Conservation (phyloP, 2,797 vertebrate genomes). For the Xenopus petersii region DNA sequence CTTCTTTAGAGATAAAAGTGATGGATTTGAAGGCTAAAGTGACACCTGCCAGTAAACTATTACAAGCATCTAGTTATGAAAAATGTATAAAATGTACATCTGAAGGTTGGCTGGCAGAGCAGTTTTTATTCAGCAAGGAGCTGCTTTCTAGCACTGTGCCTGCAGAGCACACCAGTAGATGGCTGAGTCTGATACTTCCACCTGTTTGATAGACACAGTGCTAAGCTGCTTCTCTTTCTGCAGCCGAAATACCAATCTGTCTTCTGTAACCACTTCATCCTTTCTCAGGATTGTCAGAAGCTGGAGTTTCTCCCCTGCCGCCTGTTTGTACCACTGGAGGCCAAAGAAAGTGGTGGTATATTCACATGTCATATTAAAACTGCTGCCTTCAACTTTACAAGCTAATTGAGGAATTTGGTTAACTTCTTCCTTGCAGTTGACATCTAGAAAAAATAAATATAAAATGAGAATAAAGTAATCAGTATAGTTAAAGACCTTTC, state of each 20-base stretch:
- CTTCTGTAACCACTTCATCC: conserved; percentile 11
- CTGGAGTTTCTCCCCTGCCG: conserved; percentile 1
- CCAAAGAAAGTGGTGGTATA: background rate
- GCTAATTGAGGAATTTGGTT: conserved; percentile 12
- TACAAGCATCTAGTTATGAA: no score
- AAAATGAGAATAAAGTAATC: background rate
- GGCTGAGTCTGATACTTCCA: background rate
- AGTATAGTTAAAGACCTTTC: no score
- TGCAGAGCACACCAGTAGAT: conserved; percentile 3
- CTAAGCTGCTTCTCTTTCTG: conserved; percentile 26
- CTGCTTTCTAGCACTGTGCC: conserved; percentile 40
- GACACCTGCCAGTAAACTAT: no score
- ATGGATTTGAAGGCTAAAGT: no score
- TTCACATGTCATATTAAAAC: conserved; percentile 1
- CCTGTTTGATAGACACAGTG: conserved; percentile 3
- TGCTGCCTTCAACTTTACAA: background rate
- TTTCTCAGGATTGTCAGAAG: conserved; percentile 21
- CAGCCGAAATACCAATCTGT: conserved; percentile 29
- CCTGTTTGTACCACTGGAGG: conserved; percentile 20
- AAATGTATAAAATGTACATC: no score
- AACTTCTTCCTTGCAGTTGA: conserved; percentile 17
- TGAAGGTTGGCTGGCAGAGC: background rate
- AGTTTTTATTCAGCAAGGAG: conserved; percentile 47
- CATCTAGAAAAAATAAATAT: conserved; percentile 37
- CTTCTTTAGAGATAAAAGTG: no score